Conservation (phyloP, 1,140 invertebrate species). For the Colletes gigas region DNA sequence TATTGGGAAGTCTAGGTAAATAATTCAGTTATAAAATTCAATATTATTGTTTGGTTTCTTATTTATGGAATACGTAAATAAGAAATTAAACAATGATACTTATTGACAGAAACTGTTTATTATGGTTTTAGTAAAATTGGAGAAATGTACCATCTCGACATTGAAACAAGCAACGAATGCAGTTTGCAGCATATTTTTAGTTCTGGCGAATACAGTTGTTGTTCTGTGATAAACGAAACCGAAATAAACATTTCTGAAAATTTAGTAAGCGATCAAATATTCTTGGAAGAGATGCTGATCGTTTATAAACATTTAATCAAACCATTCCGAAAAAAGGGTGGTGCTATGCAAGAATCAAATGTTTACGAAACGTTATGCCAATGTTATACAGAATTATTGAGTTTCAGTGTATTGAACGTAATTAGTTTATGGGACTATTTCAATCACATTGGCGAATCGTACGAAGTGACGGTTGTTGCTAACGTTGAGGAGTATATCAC, state of each 20-base stretch:
- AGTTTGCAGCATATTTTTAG: conserved; percentile 75
- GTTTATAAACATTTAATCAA: conserved; percentile 85
- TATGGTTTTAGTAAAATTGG: conserved; percentile 69
- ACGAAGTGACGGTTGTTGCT: conserved; percentile 86
- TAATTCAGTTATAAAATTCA: conserved; percentile 8
- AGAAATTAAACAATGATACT: neutral
- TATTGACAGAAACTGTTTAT: conserved; percentile 27
- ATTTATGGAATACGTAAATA: conserved; percentile 8
- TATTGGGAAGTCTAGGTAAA: conserved; percentile 74
- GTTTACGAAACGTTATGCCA: conserved; percentile 85
- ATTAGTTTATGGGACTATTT: conserved; percentile 85
- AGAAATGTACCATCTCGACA: conserved; percentile 74
- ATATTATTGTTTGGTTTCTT: too few relatives aligned
- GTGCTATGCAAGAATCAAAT: conserved; percentile 81
- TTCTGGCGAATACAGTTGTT: conserved; percentile 76
- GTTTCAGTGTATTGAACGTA: conserved; percentile 86
- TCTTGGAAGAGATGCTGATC: conserved; percentile 85
- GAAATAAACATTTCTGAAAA: conserved; percentile 80
- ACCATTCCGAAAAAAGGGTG: conserved; percentile 84
- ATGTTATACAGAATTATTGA: conserved; percentile 87
- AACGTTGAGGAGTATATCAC: conserved; percentile 87
- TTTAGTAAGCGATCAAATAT: conserved; percentile 85
- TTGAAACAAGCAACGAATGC: conserved; percentile 62
- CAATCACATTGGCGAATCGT: conserved; percentile 84
- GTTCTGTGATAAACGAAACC: conserved; percentile 71